phyloP scores from a whole-genome alignment of 2,113 vertebrate species.

The Mohoua ochrocephala region DNA sequence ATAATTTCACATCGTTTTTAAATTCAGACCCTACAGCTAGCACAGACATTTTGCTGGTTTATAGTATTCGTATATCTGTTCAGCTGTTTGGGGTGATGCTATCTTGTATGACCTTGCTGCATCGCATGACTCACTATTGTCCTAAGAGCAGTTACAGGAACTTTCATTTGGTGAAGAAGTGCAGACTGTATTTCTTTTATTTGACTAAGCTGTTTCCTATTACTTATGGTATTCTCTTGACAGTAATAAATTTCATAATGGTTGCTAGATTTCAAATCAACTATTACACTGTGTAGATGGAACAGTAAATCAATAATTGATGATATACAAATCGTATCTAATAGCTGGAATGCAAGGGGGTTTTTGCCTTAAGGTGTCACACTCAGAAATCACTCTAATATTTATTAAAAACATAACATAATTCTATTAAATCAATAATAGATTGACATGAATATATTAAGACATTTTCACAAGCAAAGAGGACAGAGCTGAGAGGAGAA shows the following conservation, averaged over 20 bases:
- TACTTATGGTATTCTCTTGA: constrained; percentile 33
- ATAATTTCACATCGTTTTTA: neutral
- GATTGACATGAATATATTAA: neutral
- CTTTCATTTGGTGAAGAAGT: constrained; percentile 25
- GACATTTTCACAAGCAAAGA: neutral
- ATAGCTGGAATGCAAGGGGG: neutral
- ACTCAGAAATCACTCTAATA: neutral
- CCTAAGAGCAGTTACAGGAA: constrained; percentile 34
- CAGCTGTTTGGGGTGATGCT: neutral
- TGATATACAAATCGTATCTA: constrained; percentile 24
- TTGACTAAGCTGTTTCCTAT: constrained; percentile 54
- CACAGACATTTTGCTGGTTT: neutral
- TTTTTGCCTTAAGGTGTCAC: constrained; percentile 5
- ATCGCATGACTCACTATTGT: neutral
- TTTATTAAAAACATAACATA: neutral
- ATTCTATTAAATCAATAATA: constrained; percentile 13
- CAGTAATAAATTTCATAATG: constrained; percentile 44
- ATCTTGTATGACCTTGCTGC: neutral
- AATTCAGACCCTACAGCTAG: neutral
- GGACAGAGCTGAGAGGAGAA: neutral
- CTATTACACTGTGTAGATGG: neutral
- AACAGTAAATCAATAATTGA: constrained; percentile 47
- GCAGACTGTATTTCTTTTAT: constrained; percentile 20
- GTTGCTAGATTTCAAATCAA: constrained; percentile 46
- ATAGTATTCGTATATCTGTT: neutral